Conservation (phyloP, 2,888 invertebrate genomes). For the Timandra comae region DNA sequence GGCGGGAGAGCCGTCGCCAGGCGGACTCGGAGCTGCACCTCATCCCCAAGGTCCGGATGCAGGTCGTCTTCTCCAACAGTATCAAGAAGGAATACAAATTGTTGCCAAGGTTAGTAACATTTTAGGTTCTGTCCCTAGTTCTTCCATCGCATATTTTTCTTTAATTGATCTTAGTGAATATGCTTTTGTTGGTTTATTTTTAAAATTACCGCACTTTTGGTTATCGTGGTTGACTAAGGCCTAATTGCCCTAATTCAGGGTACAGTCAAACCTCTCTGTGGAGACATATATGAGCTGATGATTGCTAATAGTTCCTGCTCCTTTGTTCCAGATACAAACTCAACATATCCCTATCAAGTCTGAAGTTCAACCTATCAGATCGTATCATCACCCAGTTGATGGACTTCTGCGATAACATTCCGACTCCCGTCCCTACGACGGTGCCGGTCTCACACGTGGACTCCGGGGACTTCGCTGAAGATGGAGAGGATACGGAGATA, state of each 20-base stretch:
- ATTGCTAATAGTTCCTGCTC: too few relatives aligned
- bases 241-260: too few relatives aligned
- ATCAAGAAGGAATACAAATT: conserved; percentile 83
- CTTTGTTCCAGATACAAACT: conserved; percentile 80
- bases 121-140: not conserved
- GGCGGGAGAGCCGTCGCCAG: conserved; percentile 83
- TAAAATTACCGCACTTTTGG: not conserved
- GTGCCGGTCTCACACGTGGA: conserved; percentile 67
- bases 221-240: too few relatives aligned
- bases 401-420: conserved; percentile 76
- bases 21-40: conserved; percentile 86
- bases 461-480: conserved; percentile 58
- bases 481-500: conserved; percentile 46
- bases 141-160: not conserved
- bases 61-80: conserved; percentile 83
- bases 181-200: not conserved
- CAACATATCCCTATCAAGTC: conserved; percentile 81
- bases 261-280: too few relatives aligned
- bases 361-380: conserved; percentile 87
- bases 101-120: conserved; percentile 73
- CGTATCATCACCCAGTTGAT: conserved; percentile 80
- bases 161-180: too few relatives aligned
- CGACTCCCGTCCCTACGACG: conserved; percentile 62
- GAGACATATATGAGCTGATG: too few relatives aligned
- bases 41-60: conserved; percentile 80